Conservation (phyloP, 1,140 invertebrate species). For the Euborellia annulipes region DNA sequence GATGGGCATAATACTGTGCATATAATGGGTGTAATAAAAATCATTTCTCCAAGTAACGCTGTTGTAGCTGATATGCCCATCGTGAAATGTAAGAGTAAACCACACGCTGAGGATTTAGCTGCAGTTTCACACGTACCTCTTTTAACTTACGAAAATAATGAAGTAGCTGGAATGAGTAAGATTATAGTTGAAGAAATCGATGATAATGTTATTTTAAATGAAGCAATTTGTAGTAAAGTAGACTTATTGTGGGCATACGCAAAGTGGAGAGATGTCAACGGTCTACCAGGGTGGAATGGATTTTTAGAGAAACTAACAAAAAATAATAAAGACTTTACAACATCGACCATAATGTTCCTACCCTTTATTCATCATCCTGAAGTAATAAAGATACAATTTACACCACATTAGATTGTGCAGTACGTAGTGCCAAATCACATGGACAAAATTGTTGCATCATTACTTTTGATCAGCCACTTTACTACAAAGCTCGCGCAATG, state of each 20-base stretch:
- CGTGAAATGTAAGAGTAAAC: background rate
- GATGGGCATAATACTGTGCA: conserved; percentile 26
- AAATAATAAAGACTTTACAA: conserved; percentile 12
- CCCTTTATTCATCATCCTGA: conserved; percentile 15
- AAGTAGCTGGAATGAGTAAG: background rate
- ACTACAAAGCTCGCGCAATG: conserved; percentile 29
- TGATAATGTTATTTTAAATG: background rate
- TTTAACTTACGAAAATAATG: background rate
- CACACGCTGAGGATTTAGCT: background rate
- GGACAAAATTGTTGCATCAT: conserved; percentile 14
- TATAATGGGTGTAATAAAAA: conserved; percentile 24
- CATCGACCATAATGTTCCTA: conserved; percentile 11
- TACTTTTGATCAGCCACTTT: conserved; percentile 20
- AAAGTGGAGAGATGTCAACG: conserved; percentile 16
- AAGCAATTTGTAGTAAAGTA: background rate
- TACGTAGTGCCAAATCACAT: conserved; percentile 6
- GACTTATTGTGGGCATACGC: conserved; percentile 22
- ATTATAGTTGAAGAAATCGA: background rate
- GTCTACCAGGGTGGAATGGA: conserved; percentile 19
- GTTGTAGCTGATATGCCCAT: background rate
- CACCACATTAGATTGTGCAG: conserved; percentile 13
- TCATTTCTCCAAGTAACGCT: background rate
- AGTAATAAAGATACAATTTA: conserved; percentile 13
- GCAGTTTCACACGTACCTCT: background rate
- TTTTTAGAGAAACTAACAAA: conserved; percentile 16